Evolutionary conservation across 2,797 vertebrate genomes (phyloP), one percentile per base, ranked within the genome.

Genomic region (Vultur gryphus): DNA sequence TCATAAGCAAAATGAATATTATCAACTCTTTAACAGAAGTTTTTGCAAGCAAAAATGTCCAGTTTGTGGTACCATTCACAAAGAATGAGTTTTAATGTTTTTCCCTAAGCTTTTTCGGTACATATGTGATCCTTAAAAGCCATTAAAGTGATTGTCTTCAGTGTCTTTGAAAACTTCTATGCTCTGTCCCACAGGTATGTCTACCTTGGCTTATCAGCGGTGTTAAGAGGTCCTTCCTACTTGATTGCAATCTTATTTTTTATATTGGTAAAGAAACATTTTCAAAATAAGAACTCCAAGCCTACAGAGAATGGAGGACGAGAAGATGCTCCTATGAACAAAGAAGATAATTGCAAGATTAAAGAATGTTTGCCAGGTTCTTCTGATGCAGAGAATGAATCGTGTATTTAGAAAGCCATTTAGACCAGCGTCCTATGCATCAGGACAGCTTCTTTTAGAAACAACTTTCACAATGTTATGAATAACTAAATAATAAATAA

Each of bases 191-290:
- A 37, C 91, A 97, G 97, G 84, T 81, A 96, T 62, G 79, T 94
- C 76, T 97, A 49, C 94, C 91, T 96, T 43, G 94, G 96, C 61
- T 90, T 97, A 54, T 13, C 28, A 71, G 73, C 73, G 2, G 65
- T 69, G 44, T 59, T 97, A 80, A 96, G 92, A 95, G 77, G 24
- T 39, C 95, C 96, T 87, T 76, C 91, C 62, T 97, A 57, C 87
- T 72, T 95, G 25, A 1, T 97, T 75, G 75, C 3, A 23, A 41
- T 97, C 6, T 0, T 94, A 17, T 93, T 96, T 87, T 97, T 44
- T 39, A 51, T 13, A 17, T 3, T 95, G 39, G 0, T 93, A 31
- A 97, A 97, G 94, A 97, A 96, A 75, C 28, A 71, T 26, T 95
- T 94, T 79, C 69, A 93, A 75, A 84, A 77, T 52, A 95, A 96